A percentile compares a stretch with the other conserved stretches of the same genome.
Conservation (phyloP, 2,113 vertebrate genomes). For the Zingel zingel region DNA sequence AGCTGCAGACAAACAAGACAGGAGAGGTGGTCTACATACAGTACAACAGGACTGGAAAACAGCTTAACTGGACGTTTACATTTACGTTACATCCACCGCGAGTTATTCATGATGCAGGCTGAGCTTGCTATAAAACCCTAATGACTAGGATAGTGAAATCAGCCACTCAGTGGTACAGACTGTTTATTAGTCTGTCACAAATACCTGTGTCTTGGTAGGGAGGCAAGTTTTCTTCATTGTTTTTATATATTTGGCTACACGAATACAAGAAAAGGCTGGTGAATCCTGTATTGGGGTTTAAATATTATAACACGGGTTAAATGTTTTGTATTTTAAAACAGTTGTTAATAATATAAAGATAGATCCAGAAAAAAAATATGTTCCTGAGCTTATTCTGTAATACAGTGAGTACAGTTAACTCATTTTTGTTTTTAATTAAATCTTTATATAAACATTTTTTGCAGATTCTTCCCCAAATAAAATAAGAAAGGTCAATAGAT, state of each 20-base stretch:
- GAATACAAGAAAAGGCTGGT: background rate
- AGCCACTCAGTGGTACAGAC: background rate
- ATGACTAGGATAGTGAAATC: background rate
- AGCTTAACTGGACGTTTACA: background rate
- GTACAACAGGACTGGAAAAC: constrained; percentile 28
- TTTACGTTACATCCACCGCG: background rate
- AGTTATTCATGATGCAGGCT: constrained; percentile 4
- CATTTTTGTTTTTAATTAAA: background rate
- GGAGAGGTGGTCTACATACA: constrained; percentile 49
- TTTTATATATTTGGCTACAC: background rate
- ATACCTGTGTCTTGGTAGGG: no score
- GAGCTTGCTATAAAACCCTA: background rate
- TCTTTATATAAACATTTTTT: background rate
- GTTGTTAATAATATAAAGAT: background rate
- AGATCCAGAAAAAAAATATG: background rate
- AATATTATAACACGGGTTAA: background rate
- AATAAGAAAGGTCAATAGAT: background rate
- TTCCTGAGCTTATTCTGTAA: background rate
- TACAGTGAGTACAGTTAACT: background rate
- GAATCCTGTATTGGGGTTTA: background rate
- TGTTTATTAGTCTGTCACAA: background rate
- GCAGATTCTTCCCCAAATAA: background rate
- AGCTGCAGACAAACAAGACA: constrained; percentile 82
- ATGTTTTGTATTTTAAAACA: background rate
- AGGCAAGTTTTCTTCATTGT: background rate